Percentiles rank a stretch among this genome's conserved stretches.
Conservation (phyloP, 2,888 invertebrate genomes). For the Eristalis pertinax region DNA sequence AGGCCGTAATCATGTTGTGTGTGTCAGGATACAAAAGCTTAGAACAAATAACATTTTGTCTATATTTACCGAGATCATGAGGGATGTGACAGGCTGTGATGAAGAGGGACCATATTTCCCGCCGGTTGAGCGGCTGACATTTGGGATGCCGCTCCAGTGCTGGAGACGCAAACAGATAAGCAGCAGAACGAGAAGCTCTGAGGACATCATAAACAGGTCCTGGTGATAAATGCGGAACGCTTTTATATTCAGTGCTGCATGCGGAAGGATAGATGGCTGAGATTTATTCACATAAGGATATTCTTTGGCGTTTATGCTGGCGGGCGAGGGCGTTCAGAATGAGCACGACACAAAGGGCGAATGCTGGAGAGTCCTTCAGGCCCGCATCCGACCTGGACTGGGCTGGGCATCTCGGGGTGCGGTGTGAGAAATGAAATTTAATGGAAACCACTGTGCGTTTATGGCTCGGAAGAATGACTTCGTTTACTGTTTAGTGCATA, state of each 20-base stretch:
- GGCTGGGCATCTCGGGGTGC: no score
- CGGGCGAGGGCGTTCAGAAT: neutral
- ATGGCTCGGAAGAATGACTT: slow-evolving; percentile 25
- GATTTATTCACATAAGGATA: slow-evolving; percentile 61
- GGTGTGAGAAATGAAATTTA: slow-evolving; percentile 18
- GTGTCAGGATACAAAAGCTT: neutral
- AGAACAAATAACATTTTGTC: slow-evolving; percentile 7
- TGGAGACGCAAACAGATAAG: slow-evolving; percentile 36
- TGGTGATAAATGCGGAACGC: slow-evolving; percentile 54
- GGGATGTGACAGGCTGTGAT: slow-evolving; percentile 25
- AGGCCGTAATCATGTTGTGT: slow-evolving; percentile 13
- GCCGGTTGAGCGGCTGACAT: neutral
- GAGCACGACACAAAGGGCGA: slow-evolving; percentile 7
- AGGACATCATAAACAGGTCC: slow-evolving; percentile 60
- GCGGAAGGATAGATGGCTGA: slow-evolving; percentile 44
- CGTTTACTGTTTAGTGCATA: slow-evolving; percentile 15
- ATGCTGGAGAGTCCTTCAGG: neutral
- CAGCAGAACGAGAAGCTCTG: neutral
- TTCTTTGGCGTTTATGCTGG: slow-evolving; percentile 14
- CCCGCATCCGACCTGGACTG: neutral
- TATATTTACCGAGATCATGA: slow-evolving; percentile 1
- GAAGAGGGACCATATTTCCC: neutral
- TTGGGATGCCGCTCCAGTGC: neutral
- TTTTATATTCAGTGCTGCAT: slow-evolving; percentile 64
- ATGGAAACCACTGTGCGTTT: slow-evolving; percentile 27